Evolutionary conservation across 2,888 invertebrate genomes (phyloP).

Genomic region (Nysson spinosus): DNA sequence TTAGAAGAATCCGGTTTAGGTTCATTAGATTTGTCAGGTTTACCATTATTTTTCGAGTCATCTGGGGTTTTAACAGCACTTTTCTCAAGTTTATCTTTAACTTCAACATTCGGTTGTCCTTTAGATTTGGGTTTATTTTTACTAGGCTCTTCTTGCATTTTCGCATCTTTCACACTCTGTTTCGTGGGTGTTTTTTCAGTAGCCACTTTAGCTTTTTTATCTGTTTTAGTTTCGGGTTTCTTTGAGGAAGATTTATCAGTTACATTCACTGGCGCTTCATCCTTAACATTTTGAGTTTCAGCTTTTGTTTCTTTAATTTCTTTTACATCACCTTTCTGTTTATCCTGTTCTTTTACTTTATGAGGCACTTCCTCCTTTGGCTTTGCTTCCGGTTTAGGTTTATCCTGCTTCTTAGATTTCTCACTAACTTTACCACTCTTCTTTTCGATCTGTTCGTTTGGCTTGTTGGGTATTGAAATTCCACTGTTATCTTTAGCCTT

Average conservation of each 20-base stretch:
- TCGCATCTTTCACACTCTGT: conserved; percentile 17
- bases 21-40: neutral
- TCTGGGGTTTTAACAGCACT: conserved; percentile 13
- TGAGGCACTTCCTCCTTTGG: conserved; percentile 13
- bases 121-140: conserved; percentile 37
- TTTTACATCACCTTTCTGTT: conserved; percentile 24
- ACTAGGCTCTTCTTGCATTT: conserved; percentile 11
- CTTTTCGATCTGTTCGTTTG: conserved; percentile 32
- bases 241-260: neutral
- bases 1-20: neutral
- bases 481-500: conserved; percentile 16
- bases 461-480: conserved; percentile 21
- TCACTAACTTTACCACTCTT: conserved; percentile 26
- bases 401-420: conserved; percentile 51
- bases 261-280: neutral
- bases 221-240: conserved; percentile 15
- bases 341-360: conserved; percentile 24
- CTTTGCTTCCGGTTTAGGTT: conserved; percentile 46
- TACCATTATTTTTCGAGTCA: neutral
- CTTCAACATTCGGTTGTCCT: conserved; percentile 7
- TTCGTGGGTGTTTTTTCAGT: conserved; percentile 4
- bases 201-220: conserved; percentile 5
- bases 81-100: conserved; percentile 19
- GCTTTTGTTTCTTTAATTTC: conserved; percentile 17
- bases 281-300: conserved; percentile 13